These are phyloP conservation scores for Nothura maculosa DNA, from an alignment of 2,797 vertebrate species.

Conservation along the genomic window DNA sequence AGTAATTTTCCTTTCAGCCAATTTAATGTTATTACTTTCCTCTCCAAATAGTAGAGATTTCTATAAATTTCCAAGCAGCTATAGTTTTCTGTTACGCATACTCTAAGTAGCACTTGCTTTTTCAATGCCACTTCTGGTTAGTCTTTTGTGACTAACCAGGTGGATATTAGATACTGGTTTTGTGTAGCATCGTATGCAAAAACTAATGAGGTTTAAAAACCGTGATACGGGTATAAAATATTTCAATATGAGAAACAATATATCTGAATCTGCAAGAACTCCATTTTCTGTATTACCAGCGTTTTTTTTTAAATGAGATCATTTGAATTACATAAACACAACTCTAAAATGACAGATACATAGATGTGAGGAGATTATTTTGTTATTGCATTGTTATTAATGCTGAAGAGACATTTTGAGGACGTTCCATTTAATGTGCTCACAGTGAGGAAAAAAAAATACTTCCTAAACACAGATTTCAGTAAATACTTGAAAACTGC, in stretches of 20 bases:
- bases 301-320: constrained; percentile 11
- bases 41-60: constrained; percentile 63
- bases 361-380: neutral
- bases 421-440: constrained; percentile 29
- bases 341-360: neutral
- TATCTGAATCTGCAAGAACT: constrained; percentile 30
- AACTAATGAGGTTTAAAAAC: constrained; percentile 37
- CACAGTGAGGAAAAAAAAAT: constrained; percentile 12
- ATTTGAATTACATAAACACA: neutral
- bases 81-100: constrained; percentile 56
- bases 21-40: constrained; percentile 74
- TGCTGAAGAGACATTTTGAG: constrained; percentile 44
- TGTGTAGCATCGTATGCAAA: neutral
- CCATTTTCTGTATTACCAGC: neutral
- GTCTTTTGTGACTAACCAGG: neutral
- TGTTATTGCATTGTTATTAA: constrained; percentile 6
- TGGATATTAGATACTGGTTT: neutral
- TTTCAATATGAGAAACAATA: constrained; percentile 1
- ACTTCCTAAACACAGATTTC: constrained; percentile 23
- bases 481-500: constrained; percentile 5
- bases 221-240: neutral
- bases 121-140: constrained; percentile 43
- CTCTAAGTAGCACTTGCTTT: constrained; percentile 23
- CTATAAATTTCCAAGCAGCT: constrained; percentile 53
- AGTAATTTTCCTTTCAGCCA: constrained; percentile 76